phyloP scores from a whole-genome alignment of 2,888 invertebrate genomes.

The Lottia scabra region DNA sequence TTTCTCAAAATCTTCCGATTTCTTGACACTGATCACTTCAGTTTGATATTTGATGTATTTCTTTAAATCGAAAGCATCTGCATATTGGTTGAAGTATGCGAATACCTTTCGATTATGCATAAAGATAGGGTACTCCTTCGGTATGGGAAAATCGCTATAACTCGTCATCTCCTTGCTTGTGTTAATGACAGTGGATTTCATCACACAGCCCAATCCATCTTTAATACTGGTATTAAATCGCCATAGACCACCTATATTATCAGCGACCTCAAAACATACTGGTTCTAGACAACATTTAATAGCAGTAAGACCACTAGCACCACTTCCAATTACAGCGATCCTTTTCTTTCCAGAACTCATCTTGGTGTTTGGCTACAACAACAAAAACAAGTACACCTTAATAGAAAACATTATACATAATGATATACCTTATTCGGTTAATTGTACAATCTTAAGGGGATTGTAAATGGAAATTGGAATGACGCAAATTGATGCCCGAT shows the following conservation, averaged over 20 bases:
- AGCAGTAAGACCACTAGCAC: conserved; percentile 56
- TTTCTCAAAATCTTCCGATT: conserved; percentile 39
- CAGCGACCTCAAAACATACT: conserved; percentile 60
- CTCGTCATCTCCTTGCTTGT: conserved; percentile 65
- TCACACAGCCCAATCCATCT: conserved; percentile 57
- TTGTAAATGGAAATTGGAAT: no score
- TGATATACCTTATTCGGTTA: no score
- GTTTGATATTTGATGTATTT: conserved; percentile 58
- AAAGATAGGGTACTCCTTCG: conserved; percentile 63
- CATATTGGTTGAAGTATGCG: conserved; percentile 65
- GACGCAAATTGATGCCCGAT: no score
- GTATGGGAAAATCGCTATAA: conserved; percentile 68
- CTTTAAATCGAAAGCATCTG: conserved; percentile 55
- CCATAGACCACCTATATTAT: conserved; percentile 64
- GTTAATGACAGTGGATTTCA: conserved; percentile 64
- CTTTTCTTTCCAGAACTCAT: conserved; percentile 23
- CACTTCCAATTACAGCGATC: conserved; percentile 58
- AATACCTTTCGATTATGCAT: conserved; percentile 63
- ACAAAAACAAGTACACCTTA: no score
- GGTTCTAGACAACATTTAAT: conserved; percentile 60
- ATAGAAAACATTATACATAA: no score
- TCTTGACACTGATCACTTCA: conserved; percentile 45
- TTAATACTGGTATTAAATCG: conserved; percentile 46
- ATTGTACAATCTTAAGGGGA: no score
- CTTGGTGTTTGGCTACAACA: no score